Evolutionary conservation across 2,888 invertebrate species (phyloP).

Genomic region (Adelphocoris suturalis): DNA sequence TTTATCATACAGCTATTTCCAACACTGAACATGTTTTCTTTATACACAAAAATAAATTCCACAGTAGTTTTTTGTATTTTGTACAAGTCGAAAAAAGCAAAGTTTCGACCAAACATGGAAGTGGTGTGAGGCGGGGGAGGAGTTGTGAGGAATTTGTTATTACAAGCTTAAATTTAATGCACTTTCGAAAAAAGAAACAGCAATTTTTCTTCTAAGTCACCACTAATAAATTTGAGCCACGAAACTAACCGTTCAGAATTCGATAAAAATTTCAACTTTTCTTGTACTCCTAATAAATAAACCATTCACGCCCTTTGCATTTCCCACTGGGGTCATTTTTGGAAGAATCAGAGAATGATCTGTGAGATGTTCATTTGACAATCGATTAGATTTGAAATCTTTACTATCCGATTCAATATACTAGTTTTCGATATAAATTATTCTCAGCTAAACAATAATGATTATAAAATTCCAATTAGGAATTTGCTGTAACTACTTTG

Average conservation of each 20-base stretch:
- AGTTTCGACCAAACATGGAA: slow-evolving; percentile 69
- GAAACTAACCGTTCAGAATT: background rate
- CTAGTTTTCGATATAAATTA: no score
- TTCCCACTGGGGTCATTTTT: background rate
- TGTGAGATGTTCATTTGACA: no score
- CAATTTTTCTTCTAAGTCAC: background rate
- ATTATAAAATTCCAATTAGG: no score
- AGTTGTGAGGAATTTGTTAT: background rate
- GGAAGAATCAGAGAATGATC: background rate
- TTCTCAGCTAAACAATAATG: no score
- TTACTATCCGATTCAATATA: no score
- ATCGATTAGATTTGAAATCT: no score
- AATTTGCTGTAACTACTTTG: no score
- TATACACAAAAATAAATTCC: slow-evolving; percentile 21
- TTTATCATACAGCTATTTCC: background rate
- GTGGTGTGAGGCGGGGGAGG: slow-evolving; percentile 40
- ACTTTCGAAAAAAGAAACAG: background rate
- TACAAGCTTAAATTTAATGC: background rate
- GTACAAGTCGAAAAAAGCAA: slow-evolving; percentile 24
- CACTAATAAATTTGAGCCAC: slow-evolving; percentile 1
- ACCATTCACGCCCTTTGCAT: slow-evolving; percentile 29
- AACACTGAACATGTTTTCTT: slow-evolving; percentile 12
- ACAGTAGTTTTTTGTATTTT: slow-evolving; percentile 15
- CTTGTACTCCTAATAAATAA: slow-evolving; percentile 9
- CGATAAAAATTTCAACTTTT: background rate